Percentiles rank a stretch among this genome's conserved stretches.
phyloP scores from a whole-genome alignment of 2,113 vertebrate genomes.

The Stercorarius parasiticus region DNA sequence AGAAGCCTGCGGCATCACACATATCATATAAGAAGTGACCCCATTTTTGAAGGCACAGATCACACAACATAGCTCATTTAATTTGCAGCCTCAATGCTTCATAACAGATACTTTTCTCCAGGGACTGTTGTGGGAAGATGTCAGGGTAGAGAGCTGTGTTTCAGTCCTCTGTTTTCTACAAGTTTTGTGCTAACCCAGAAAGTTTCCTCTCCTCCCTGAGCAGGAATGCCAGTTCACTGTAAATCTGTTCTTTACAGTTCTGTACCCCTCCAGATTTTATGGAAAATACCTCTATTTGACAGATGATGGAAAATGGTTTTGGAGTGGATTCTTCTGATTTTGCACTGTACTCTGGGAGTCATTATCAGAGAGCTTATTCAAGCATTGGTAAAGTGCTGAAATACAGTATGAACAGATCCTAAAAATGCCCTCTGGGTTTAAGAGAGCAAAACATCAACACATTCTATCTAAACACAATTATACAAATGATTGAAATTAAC shows the following conservation, averaged over 20 bases:
- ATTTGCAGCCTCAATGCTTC: background rate
- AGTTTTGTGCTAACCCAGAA: background rate
- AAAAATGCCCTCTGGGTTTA: background rate
- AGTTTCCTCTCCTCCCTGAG: background rate
- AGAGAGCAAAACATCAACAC: background rate
- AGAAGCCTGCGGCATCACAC: background rate
- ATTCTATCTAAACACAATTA: background rate
- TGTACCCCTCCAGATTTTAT: background rate
- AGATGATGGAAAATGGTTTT: background rate
- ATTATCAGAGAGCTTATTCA: background rate
- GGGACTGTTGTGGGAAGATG: background rate
- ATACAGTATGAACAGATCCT: background rate
- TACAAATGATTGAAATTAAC: background rate
- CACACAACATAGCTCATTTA: background rate
- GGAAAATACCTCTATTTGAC: background rate
- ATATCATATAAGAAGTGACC: background rate
- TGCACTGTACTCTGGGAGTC: background rate
- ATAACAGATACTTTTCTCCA: background rate
- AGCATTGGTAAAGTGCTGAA: background rate
- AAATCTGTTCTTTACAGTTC: background rate
- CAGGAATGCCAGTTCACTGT: background rate
- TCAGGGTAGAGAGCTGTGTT: background rate
- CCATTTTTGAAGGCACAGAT: background rate
- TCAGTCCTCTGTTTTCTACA: background rate
- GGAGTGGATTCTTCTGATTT: background rate